Evolutionary conservation across 2,888 invertebrate genomes (phyloP), one percentile per base, ranked within the genome.

Genomic region (Meganola albula): DNA sequence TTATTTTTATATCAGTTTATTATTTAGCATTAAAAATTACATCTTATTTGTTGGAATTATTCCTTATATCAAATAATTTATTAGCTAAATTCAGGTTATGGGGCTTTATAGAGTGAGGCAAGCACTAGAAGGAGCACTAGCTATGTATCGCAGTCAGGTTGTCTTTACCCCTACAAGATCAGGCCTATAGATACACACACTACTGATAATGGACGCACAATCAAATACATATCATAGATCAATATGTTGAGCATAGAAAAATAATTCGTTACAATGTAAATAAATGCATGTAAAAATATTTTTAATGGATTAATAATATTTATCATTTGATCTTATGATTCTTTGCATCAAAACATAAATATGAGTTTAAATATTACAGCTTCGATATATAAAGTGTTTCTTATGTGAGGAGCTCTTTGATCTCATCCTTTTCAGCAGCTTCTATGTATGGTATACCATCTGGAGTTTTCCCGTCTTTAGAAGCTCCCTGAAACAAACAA

Each of bases 351-450:
- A 57, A 68, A 69, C 70, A 63, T 63, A 63, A 66, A 63, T 61
- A 50, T 68, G 66, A 72, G 66, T 50, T 61, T 64, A 27, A 47
- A 45, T 55, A 51, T 38, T 46, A 42, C 14, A 40, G 8, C 40
- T 44, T 1, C 27, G 36, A 34, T 14, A 23, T 25, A 18, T 20
- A 37, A 11, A 26, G 18, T 30, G 9, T 10, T 34, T 58, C 60
- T 51, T 85, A 82, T 82, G 79, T 76, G 41, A 85, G 68, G 29
- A 97, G 88, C 62, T 91, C 90, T 79, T 94, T 94, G 60, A 97
- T 97, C 82, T 97, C 97, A 48, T 93, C 92, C 67, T 93, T 95
- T 72, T 97, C 97, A 16, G 97, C 96, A 36, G 94, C 94, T 62
- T 97, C 95, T 40, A 94, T 68, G 75, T 97, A 97, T 51, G 91